Conservation (phyloP, 2,113 vertebrate species). For the Raphicerus campestris region DNA sequence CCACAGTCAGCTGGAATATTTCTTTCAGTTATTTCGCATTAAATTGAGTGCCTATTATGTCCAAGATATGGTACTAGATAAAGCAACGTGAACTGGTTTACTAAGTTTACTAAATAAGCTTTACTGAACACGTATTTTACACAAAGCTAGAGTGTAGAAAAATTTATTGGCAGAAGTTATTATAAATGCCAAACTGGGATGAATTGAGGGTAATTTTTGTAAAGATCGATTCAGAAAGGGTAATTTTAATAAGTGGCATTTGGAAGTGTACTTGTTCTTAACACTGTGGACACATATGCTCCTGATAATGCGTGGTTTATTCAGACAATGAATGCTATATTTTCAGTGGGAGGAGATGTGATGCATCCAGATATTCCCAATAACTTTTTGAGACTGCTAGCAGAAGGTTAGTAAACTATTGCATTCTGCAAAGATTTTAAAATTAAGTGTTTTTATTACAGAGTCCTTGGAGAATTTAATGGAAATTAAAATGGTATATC, state of each 20-base stretch:
- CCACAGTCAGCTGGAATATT: neutral
- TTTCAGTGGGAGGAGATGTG: slow-evolving; percentile 91
- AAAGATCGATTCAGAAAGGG: slow-evolving; percentile 5
- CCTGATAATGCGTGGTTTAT: slow-evolving; percentile 96
- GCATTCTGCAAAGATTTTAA: slow-evolving; percentile 3
- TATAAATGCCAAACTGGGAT: neutral
- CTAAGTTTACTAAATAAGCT: neutral
- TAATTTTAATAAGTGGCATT: slow-evolving; percentile 36
- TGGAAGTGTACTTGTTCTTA: slow-evolving; percentile 60
- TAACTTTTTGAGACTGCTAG: slow-evolving; percentile 91
- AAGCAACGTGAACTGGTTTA: neutral
- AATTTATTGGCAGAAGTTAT: neutral
- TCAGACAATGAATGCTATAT: slow-evolving; percentile 95
- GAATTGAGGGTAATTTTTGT: slow-evolving; percentile 11
- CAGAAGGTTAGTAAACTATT: slow-evolving; percentile 85
- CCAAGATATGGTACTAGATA: neutral
- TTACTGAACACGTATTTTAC: neutral
- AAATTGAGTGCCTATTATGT: neutral
- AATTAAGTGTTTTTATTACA: slow-evolving; percentile 27
- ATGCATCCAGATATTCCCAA: slow-evolving; percentile 92
- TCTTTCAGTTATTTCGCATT: slow-evolving; percentile 6
- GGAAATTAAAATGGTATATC: slow-evolving; percentile 20
- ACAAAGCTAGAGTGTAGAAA: neutral
- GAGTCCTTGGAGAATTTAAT: slow-evolving; percentile 1
- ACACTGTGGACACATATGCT: slow-evolving; percentile 86